Evolutionary conservation across 1,140 invertebrate genomes (phyloP), one percentile per base, ranked within the genome.

Genomic region (Diorhabda carinulata): DNA sequence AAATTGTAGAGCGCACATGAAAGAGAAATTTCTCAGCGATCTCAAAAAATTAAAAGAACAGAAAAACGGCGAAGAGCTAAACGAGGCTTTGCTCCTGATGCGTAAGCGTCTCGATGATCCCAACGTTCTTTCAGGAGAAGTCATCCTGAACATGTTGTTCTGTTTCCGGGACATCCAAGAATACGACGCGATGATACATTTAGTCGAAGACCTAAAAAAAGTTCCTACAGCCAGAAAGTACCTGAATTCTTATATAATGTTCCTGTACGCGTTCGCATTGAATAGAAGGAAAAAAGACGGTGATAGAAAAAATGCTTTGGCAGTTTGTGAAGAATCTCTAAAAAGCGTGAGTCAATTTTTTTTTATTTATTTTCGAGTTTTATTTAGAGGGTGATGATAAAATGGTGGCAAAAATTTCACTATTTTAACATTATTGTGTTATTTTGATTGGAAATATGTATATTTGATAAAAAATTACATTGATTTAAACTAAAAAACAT

Each of bases 171-270:
- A 97, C 79, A 91, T 96, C 76, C 94, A 96, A 87, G 97, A 98
- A 80, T 99, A 99, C 79, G 94, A 99, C 83, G 92, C 96, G 3
- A 99, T 99, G 92, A 97, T 99, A 10, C 92, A 95, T 76, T 84
- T 99, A 57, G 95, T 99, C 0, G 95, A 98, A 78, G 97, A 98
- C 83, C 84, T 99, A 43, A 91, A 92, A 78, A 92, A 92, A n/a
- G 88, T 99, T 73, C 95, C 95, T 66, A 95, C 94, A 79, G 91
- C 93, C 65, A 93, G 92, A 76, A 92, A 93, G 80, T 94, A 96
- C 79, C 89, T 94, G 10, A 92, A 94, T 75, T 95, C 94, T 59
- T 92, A 93, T 69, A 96, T 99, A 78, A 87, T 91, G 79, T 96
- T 95, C 83, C 85, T 96, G 61, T 99, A 98, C 82, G 96, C 96